Evolutionary conservation across 2,113 vertebrate species (phyloP).

Genomic region (Heliornis fulica): DNA sequence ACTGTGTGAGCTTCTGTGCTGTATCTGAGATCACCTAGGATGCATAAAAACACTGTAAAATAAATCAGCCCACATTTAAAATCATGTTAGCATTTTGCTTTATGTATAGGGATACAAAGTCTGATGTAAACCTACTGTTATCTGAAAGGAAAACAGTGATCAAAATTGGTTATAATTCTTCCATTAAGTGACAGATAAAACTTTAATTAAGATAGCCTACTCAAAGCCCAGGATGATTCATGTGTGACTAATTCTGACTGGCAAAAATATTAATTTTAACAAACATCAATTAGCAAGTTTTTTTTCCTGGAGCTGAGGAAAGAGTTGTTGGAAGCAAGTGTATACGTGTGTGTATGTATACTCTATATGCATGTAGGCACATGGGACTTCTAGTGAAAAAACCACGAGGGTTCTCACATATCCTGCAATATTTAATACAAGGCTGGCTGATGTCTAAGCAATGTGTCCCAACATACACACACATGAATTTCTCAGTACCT

Average conservation of each 20-base stretch:
- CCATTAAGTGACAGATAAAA: conserved; percentile 55
- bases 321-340: neutral
- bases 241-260: conserved; percentile 48
- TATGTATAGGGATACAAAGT: neutral
- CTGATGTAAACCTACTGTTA: neutral
- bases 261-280: conserved; percentile 58
- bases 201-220: conserved; percentile 42
- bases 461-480: neutral
- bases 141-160: conserved; percentile 6
- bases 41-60: neutral
- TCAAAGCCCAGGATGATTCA: neutral
- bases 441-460: neutral
- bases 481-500: neutral
- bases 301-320: neutral
- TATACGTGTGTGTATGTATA: rapidly evolving
- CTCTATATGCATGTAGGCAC: rapidly evolving
- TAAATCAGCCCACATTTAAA: neutral
- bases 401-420: neutral
- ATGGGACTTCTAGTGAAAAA: neutral
- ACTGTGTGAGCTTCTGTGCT: neutral
- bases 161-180: conserved; percentile 49
- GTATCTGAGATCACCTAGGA: neutral
- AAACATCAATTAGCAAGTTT: conserved; percentile 24
- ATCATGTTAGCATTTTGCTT: neutral
- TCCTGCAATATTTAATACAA: neutral